Evolutionary conservation across 2,797 vertebrate species (phyloP).

Genomic region (Gallirallus australis): DNA sequence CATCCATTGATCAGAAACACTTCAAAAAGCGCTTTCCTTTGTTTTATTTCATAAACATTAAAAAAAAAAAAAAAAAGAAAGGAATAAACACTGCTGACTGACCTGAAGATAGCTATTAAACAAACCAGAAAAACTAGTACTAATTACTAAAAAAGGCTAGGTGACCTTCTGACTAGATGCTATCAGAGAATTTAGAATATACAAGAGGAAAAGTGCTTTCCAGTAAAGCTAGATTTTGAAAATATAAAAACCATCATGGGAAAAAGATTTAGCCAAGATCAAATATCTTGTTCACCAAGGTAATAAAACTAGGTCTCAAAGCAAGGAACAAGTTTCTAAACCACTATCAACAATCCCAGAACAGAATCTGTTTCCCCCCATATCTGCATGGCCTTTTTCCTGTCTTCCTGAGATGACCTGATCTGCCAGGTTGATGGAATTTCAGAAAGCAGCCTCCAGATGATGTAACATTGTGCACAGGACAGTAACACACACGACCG

Average conservation of each 20-base stretch:
- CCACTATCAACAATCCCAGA: background rate
- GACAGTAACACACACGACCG: background rate
- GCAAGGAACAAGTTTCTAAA: background rate
- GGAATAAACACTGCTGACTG: background rate
- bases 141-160: background rate
- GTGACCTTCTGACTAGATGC: background rate
- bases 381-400: background rate
- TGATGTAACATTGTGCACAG: background rate
- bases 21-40: background rate
- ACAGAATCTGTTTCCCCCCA: background rate
- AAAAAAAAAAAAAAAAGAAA: background rate
- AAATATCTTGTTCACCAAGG: background rate
- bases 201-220: background rate
- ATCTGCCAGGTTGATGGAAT: background rate
- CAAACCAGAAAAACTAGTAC: background rate
- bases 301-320: background rate
- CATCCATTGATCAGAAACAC: background rate
- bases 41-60: background rate
- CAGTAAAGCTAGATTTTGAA: background rate
- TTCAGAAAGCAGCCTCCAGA: background rate
- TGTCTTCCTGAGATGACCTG: background rate
- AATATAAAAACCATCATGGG: fast-evolving
- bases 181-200: background rate
- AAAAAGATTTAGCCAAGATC: background rate
- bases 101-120: background rate